phyloP scores from a whole-genome alignment of 2,888 invertebrate genomes.

The Athalia rosae region DNA sequence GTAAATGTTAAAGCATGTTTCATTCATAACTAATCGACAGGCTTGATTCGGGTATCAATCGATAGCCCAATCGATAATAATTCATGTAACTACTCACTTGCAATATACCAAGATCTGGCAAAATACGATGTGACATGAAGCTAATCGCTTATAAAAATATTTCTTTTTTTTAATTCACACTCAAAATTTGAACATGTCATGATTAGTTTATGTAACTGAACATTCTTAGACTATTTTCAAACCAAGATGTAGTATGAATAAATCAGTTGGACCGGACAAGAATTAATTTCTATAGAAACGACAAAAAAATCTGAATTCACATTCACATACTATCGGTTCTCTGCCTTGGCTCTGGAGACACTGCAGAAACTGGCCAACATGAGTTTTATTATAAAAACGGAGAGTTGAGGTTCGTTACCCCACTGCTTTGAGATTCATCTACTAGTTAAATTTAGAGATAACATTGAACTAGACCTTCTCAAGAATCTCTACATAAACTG shows the following conservation, averaged over 20 bases:
- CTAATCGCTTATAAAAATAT: too few relatives aligned
- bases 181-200: too few relatives aligned
- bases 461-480: conserved; percentile 21
- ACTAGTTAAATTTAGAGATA: conserved; percentile 39
- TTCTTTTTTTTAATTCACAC: too few relatives aligned
- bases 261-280: not conserved
- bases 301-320: not conserved
- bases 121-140: too few relatives aligned
- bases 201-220: too few relatives aligned
- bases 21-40: too few relatives aligned
- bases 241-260: not conserved
- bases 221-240: not conserved
- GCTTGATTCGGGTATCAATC: too few relatives aligned
- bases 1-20: too few relatives aligned
- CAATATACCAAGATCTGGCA: too few relatives aligned
- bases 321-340: not conserved
- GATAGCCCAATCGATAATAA: too few relatives aligned
- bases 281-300: not conserved
- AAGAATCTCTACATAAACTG: conserved; percentile 20
- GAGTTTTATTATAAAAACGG: conserved; percentile 8
- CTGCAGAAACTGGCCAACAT: conserved; percentile 13
- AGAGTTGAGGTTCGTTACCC: conserved; percentile 18
- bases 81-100: too few relatives aligned
- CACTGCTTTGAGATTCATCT: conserved; percentile 26
- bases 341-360: conserved; percentile 25